Percentiles rank a stretch among this genome's conserved stretches.
phyloP scores from a whole-genome alignment of 2,113 vertebrate genomes.

The Cynopterus brachyotis region DNA sequence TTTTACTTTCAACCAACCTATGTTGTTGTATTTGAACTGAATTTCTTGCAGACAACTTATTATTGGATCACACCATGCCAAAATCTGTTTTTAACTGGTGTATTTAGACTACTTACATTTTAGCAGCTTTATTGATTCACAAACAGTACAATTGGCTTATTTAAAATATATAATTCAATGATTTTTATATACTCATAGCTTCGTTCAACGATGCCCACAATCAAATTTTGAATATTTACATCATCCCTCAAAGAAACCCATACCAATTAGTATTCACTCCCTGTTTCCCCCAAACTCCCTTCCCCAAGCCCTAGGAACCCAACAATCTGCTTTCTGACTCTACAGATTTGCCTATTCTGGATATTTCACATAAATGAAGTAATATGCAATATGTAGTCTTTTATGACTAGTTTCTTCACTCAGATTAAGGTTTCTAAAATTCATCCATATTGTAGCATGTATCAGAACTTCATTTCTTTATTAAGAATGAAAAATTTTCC shows the following conservation, averaged over 20 bases:
- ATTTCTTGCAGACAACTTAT: slow-evolving; percentile 16
- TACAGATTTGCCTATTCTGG: not conserved
- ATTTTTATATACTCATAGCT: slow-evolving; percentile 13
- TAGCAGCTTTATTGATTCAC: slow-evolving; percentile 20
- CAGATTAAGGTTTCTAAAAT: slow-evolving; percentile 19
- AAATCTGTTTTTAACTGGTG: slow-evolving; percentile 27
- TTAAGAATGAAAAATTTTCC: not conserved
- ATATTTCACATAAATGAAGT: not conserved
- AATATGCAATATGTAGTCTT: not conserved
- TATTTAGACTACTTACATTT: slow-evolving; percentile 32
- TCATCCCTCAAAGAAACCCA: not conserved
- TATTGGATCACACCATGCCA: not conserved
- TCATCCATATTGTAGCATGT: not conserved
- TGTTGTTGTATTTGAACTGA: not conserved
- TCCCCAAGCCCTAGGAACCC: not conserved
- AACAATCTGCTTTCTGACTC: not conserved
- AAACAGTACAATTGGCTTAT: not conserved
- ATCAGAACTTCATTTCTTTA: not conserved
- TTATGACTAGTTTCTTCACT: slow-evolving; percentile 12
- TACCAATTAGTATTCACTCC: not conserved
- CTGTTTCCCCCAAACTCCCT: not conserved
- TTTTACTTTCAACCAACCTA: not conserved
- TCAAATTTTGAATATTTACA: slow-evolving; percentile 30
- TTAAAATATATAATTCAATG: not conserved
- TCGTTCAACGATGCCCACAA: not conserved